phyloP scores from a whole-genome alignment of 1,140 invertebrate genomes.

The Brevipalpus yothersi region DNA sequence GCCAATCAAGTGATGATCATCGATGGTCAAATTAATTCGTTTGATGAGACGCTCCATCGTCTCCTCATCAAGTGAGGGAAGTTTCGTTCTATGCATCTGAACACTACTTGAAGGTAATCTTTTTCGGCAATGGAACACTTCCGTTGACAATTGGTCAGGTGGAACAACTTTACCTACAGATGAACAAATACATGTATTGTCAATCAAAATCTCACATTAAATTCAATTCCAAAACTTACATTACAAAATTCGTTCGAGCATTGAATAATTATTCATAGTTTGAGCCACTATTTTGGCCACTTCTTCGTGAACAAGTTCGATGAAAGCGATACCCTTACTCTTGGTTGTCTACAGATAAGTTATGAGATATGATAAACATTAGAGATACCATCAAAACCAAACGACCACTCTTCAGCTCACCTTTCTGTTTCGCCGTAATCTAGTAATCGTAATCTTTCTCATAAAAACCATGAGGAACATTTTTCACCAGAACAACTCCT shows the following conservation, averaged over 20 bases:
- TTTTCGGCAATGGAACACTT: slow-evolving; percentile 3
- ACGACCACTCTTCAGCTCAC: too few species aligned
- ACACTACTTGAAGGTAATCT: neutral
- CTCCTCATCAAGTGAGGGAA: too few species aligned
- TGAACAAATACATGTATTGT: neutral
- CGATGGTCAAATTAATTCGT: too few species aligned
- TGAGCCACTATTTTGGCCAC: slow-evolving; percentile 87
- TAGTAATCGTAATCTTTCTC: slow-evolving; percentile 57
- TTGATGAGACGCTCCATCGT: too few species aligned
- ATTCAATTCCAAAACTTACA: slow-evolving; percentile 18
- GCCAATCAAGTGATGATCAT: neutral
- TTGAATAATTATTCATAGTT: slow-evolving; percentile 87
- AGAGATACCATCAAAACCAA: neutral
- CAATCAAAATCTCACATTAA: neutral
- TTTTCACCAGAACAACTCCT: slow-evolving; percentile 2
- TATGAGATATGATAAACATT: slow-evolving; percentile 3
- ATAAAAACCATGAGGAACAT: slow-evolving; percentile 79
- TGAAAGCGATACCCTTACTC: slow-evolving; percentile 60
- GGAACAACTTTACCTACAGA: slow-evolving; percentile 4
- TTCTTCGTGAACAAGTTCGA: slow-evolving; percentile 52
- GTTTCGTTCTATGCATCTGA: neutral
- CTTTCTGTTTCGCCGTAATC: slow-evolving; percentile 43
- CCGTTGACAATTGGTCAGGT: neutral
- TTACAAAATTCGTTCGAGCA: slow-evolving; percentile 51
- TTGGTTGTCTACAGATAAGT: slow-evolving; percentile 26